Conservation (phyloP, 2,888 invertebrate genomes). For the Euphydryas editha region DNA sequence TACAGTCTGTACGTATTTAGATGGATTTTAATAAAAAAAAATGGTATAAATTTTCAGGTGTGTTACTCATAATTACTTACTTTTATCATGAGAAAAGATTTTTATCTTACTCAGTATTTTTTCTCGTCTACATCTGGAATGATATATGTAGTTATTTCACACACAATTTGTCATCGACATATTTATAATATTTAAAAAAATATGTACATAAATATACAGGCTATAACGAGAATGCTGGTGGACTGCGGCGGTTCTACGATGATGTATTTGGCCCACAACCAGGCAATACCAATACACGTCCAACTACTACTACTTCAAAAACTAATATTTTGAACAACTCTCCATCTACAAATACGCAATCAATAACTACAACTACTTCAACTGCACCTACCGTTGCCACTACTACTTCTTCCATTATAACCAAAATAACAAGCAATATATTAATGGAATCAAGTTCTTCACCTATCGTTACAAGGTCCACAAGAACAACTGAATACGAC, state of each 20-base stretch:
- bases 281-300: not conserved
- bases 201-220: not conserved
- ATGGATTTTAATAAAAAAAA: too few relatives aligned
- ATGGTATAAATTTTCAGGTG: too few relatives aligned
- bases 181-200: too few relatives aligned
- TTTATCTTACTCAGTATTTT: too few relatives aligned
- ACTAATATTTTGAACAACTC: too few relatives aligned
- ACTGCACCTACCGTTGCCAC: not conserved
- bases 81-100: too few relatives aligned
- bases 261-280: slow-evolving; percentile 19
- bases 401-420: not conserved
- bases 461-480: not conserved
- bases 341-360: too few relatives aligned
- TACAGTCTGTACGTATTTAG: too few relatives aligned
- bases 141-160: too few relatives aligned
- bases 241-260: slow-evolving; percentile 23
- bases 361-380: not conserved
- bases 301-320: not conserved
- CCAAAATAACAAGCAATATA: not conserved
- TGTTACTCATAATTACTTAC: too few relatives aligned
- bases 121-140: too few relatives aligned
- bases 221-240: not conserved
- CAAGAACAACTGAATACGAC: not conserved
- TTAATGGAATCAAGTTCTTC: not conserved
- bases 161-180: too few relatives aligned